Evolutionary conservation across 2,797 vertebrate genomes (phyloP).

Genomic region (Takifugu rubripes): DNA sequence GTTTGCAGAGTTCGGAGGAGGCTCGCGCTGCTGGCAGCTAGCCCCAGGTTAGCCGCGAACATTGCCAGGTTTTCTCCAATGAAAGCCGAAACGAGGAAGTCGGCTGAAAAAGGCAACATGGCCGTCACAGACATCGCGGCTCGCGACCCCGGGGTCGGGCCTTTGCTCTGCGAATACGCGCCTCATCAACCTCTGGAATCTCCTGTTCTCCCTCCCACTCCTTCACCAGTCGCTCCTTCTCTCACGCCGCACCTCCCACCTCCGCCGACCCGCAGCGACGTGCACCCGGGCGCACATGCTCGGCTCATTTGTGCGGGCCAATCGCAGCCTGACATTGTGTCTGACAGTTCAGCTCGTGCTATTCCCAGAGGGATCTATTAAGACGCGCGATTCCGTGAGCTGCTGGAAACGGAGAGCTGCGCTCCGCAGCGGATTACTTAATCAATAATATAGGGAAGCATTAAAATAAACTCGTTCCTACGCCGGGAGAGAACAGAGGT

Average conservation of each 20-base stretch:
- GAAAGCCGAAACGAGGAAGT: neutral
- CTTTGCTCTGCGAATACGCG: conserved; percentile 9
- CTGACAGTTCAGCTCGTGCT: conserved; percentile 68
- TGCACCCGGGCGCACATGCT: conserved; percentile 33
- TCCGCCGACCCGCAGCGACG: conserved; percentile 23
- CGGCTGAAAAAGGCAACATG: conserved; percentile 26
- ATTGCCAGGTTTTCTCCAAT: neutral
- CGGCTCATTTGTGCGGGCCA: conserved; percentile 61
- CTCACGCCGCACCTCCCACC: conserved; percentile 22
- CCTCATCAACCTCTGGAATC: conserved; percentile 30
- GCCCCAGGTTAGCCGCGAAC: too few species aligned
- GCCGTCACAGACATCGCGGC: conserved; percentile 24
- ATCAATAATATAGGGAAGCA: conserved; percentile 72
- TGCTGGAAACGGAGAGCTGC: conserved; percentile 43
- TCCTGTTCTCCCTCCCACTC: conserved; percentile 12
- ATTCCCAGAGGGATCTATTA: conserved; percentile 80
- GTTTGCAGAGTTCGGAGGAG: too few species aligned
- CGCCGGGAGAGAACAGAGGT: conserved; percentile 33
- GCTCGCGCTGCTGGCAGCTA: too few species aligned
- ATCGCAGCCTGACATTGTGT: conserved; percentile 71
- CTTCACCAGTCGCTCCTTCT: conserved; percentile 17
- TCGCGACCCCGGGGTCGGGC: conserved; percentile 12
- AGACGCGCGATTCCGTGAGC: conserved; percentile 64
- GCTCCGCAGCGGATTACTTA: conserved; percentile 62
- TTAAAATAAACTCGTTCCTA: conserved; percentile 63